Base-by-base conservation (phyloP, 2,113 vertebrate genomes). In the Chamaetylas fuelleborni region DNA sequence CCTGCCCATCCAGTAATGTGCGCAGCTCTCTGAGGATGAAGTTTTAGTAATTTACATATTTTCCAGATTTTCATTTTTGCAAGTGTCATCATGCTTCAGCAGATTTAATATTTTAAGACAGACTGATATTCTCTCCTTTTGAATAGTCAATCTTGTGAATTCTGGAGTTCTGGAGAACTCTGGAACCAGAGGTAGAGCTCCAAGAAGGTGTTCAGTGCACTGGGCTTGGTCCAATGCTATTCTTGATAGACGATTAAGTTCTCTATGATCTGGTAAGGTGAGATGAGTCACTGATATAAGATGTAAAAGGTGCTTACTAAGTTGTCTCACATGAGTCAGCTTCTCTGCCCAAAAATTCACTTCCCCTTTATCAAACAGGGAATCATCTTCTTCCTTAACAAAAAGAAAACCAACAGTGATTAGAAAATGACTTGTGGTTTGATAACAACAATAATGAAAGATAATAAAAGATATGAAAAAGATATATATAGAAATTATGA, bases 321-420 rank as follows among this genome's bases (percentile, higher is more conserved):
- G 98, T 64, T 98, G 96, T 81, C 96, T 97, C 79, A 98, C 97
- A 34, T 98, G 98, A 86, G 98, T 98, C 80, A 99, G 86, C 26
- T 98, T 98, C 98, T 99, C 99, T 5, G 98, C 99, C 99, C 99
- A 99, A 92, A 99, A 98, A 96, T 99, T 99, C 79, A 98, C 95
- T 81, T 99, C 98, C 2, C 98, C 98, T 97, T 99, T 99, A 95
- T 99, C 99, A 94, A 99, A 99, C 77, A 99, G 97, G 91, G 98
- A 98, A 90, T 99, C 98, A 1, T 98, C 99, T 86, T 99, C 98
- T 58, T 98, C 98, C 99, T 99, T 92, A 69, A 94, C 15, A 67
- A 42, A 92, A 92, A 58, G 76, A 92, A 96, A 83, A 91, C 0
- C 48, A 96, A 16, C 24, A 86, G 47, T 12, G 24, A 85, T 94